Evolutionary conservation across 2,797 vertebrate genomes (phyloP), one percentile per base, ranked within the genome.

Genomic region (Enteromius trimaculatus): DNA sequence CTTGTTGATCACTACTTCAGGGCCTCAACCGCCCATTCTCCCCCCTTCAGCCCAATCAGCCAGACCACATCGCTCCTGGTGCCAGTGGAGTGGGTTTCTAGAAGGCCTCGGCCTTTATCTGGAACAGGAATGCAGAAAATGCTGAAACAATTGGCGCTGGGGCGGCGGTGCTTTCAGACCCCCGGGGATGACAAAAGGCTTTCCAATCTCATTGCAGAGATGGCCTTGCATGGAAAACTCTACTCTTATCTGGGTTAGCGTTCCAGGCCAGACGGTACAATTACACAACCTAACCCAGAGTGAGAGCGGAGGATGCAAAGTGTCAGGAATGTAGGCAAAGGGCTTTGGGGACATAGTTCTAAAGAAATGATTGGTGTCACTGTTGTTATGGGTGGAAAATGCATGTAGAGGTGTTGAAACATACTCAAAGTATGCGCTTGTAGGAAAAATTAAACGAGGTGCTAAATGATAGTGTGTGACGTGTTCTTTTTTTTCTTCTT

Each of bases 91-190:
- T 68, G 77, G 66, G 69, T 70, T 80, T 84, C 77, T 79, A 47
- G 80, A 82, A 79, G 82, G 80, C 82, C 77, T 71, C 69, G 26
- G 82, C 80, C 85, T 95, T 95, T 95, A 95, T 96, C 94, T 93
- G 84, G 88, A 91, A 87, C 93, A 95, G 93, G 94, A 95, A 95
- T 95, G 94, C 94, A 95, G 94, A 96, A 95, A 95, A 95, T 95
- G 93, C 92, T 91, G 92, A 92, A 95, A 95, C 94, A 95, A 95
- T 95, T 89, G 92, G 75, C 82, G 60, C 88, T 89, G 92, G 90
- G 93, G 92, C 90, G 90, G 90, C 31, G 29, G 86, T 88, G 88
- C 93, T 93, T 92, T 94, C 92, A 93, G 92, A 92, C 92, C 89
- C 92, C 90, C 21, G 55, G 89, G 93, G 92, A 93, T 95, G 94